These are phyloP conservation scores for Salvelinus namaycush DNA, from an alignment of 2,113 vertebrate species.

Conservation along the genomic window DNA sequence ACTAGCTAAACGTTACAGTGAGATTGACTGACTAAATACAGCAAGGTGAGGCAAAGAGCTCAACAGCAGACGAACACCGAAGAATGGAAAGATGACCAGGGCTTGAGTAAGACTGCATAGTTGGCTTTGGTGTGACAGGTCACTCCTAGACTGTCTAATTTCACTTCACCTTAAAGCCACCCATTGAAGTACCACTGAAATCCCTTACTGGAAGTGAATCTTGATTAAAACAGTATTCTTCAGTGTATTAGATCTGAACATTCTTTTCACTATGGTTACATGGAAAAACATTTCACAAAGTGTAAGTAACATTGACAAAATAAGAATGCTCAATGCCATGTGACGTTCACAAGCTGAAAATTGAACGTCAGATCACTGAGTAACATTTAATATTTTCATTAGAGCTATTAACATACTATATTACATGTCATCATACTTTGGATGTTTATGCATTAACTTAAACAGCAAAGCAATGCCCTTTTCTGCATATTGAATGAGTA, in stretches of 20 bases:
- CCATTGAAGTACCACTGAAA: not conserved
- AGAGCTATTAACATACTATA: not conserved
- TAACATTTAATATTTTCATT: constrained; percentile 17
- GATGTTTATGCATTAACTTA: constrained; percentile 37
- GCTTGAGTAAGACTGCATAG: constrained; percentile 61
- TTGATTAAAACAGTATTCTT: not conserved
- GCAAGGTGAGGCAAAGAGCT: constrained; percentile 37
- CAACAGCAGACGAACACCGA: constrained; percentile 37
- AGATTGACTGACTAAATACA: constrained; percentile 62
- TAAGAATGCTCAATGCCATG: not conserved
- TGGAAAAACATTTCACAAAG: constrained; percentile 4
- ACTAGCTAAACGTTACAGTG: constrained; percentile 36
- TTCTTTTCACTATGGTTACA: not conserved
- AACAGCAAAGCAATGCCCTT: constrained; percentile 43
- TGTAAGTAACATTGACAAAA: not conserved
- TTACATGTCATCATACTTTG: constrained; percentile 25
- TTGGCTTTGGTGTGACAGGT: constrained; percentile 53
- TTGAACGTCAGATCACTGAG: not conserved
- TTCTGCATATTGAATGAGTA: constrained; percentile 32
- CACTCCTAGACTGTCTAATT: not conserved
- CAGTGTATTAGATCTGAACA: not conserved
- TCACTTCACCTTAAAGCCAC: not conserved
- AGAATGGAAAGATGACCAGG: constrained; percentile 43
- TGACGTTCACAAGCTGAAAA: constrained; percentile 2
- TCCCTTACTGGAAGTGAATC: not conserved